These are phyloP conservation scores for Drosophila arawakana DNA, from an alignment of 1,140 invertebrate species.

Conservation along the genomic window DNA sequence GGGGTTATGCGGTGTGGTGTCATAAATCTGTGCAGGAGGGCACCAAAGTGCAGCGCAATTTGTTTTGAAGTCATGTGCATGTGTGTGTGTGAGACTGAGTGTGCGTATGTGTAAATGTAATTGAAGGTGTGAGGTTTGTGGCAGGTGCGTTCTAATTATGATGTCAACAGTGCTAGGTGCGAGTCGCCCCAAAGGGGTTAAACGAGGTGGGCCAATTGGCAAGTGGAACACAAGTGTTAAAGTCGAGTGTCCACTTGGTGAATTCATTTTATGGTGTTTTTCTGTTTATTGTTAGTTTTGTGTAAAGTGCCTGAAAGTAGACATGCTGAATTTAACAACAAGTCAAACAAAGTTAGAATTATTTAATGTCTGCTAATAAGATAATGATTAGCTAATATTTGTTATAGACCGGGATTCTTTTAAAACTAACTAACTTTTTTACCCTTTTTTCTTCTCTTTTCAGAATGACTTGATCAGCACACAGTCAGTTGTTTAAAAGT, in stretches of 20 bases:
- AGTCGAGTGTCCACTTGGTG: slow-evolving; percentile 45
- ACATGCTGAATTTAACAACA: slow-evolving; percentile 41
- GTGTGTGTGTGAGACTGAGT: neutral
- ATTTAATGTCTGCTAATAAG: no score
- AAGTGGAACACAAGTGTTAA: slow-evolving; percentile 42
- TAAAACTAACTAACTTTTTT: neutral
- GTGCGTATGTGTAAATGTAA: slow-evolving; percentile 2
- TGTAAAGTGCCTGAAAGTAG: slow-evolving; percentile 52
- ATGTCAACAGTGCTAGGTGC: slow-evolving; percentile 52
- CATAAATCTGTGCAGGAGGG: slow-evolving; percentile 72
- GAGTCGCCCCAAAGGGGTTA: neutral
- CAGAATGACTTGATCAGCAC: slow-evolving; percentile 49
- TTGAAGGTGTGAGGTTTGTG: neutral
- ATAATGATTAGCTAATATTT: no score
- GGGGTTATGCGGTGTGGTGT: slow-evolving; percentile 67
- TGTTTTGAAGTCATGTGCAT: slow-evolving; percentile 55
- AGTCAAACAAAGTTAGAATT: neutral
- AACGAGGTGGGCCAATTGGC: neutral
- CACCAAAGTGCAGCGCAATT: slow-evolving; percentile 72
- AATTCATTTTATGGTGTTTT: slow-evolving; percentile 32
- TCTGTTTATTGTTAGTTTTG: slow-evolving; percentile 39
- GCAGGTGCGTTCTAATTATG: slow-evolving; percentile 51
- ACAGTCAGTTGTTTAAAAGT: slow-evolving; percentile 38
- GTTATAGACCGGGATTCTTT: no score
- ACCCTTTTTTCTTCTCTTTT: slow-evolving; percentile 34